A percentile compares a stretch with the other conserved stretches of the same genome.
phyloP scores from a whole-genome alignment of 2,797 vertebrate species.

The Gastrophryne carolinensis region DNA sequence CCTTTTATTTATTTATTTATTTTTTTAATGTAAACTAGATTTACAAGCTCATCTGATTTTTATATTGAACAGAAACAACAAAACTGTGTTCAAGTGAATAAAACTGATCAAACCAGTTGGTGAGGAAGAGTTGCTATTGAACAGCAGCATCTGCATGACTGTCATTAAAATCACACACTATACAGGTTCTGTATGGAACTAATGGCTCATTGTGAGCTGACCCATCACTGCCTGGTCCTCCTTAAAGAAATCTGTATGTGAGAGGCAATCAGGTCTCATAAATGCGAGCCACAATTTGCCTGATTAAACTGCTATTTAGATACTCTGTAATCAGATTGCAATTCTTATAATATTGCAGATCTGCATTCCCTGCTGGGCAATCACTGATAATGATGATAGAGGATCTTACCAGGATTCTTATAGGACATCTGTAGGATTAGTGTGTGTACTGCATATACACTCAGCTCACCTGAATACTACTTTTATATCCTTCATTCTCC shows the following conservation, averaged over 20 bases:
- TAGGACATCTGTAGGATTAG: too few relatives aligned
- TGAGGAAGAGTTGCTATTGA: background rate
- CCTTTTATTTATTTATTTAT: too few relatives aligned
- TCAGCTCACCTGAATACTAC: too few relatives aligned
- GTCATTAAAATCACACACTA: background rate
- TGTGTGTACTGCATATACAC: too few relatives aligned
- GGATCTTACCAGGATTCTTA: too few relatives aligned
- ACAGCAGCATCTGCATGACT: background rate
- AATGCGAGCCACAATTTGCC: background rate
- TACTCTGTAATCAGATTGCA: constrained; percentile 6
- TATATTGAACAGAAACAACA: too few relatives aligned
- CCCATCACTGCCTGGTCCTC: background rate
- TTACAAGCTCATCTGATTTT: too few relatives aligned
- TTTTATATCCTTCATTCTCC: too few relatives aligned
- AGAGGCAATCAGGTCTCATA: background rate
- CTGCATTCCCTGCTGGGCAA: too few relatives aligned
- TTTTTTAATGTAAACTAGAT: too few relatives aligned
- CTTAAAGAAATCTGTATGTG: background rate
- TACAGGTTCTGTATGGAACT: background rate
- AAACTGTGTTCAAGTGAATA: too few relatives aligned
- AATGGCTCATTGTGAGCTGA: background rate
- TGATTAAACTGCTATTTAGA: background rate
- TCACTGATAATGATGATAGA: too few relatives aligned
- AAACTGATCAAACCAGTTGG: background rate
- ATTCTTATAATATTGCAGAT: background rate